These are phyloP conservation scores for Mastacembelus armatus DNA, from an alignment of 2,797 vertebrate genomes.

Conservation along the genomic window DNA sequence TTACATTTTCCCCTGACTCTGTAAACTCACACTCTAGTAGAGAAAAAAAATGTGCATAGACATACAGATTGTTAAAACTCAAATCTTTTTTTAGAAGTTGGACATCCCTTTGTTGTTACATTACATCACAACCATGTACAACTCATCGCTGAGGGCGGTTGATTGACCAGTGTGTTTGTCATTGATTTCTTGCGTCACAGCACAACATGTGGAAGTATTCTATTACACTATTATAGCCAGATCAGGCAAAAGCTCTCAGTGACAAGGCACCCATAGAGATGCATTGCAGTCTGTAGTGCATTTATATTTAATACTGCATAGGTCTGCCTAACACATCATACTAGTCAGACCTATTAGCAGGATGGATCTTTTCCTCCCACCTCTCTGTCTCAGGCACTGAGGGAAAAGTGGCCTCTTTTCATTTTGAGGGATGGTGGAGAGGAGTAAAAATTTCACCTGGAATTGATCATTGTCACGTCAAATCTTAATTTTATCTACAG, in stretches of 20 bases:
- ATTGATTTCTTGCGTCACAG: conserved; percentile 69
- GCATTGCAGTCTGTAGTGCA: conserved; percentile 59
- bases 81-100: not conserved
- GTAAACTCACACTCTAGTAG: not conserved
- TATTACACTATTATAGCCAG: conserved; percentile 53
- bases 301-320: conserved; percentile 78
- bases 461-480: conserved; percentile 78
- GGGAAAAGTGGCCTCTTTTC: conserved; percentile 43
- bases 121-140: conserved; percentile 55
- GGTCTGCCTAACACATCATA: conserved; percentile 72
- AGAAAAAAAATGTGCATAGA: not conserved
- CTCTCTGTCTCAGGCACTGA: conserved; percentile 39
- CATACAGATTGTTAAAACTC: not conserved
- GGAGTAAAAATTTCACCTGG: conserved; percentile 67
- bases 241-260: conserved; percentile 53
- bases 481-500: conserved; percentile 69
- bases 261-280: conserved; percentile 43
- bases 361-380: conserved; percentile 65
- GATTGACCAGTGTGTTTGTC: conserved; percentile 61
- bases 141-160: conserved; percentile 47
- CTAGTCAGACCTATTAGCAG: conserved; percentile 71
- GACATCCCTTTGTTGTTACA: conserved; percentile 20
- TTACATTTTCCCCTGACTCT: too few relatives aligned
- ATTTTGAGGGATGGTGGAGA: conserved; percentile 65
- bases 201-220: conserved; percentile 63